These are phyloP conservation scores for Alca torda DNA, from an alignment of 2,797 vertebrate species.

Conservation along the genomic window DNA sequence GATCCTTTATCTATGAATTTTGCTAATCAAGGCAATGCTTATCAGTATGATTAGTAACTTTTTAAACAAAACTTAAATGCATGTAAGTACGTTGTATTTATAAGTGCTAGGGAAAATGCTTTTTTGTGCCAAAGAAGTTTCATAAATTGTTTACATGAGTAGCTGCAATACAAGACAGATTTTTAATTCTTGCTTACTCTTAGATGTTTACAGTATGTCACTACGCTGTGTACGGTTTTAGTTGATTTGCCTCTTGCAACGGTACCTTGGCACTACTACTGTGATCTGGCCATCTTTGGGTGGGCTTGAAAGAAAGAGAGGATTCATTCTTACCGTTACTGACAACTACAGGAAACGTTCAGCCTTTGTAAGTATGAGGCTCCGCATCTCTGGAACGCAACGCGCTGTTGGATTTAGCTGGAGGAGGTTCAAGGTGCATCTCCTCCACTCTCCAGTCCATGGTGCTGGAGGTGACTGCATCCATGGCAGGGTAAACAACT, in stretches of 20 bases:
- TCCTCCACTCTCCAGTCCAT: not conserved
- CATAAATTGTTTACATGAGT: conserved; percentile 69
- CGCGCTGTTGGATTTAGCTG: not conserved
- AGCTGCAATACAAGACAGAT: conserved; percentile 53
- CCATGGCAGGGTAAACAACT: not conserved
- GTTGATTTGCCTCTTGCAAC: conserved; percentile 34
- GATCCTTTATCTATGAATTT: conserved; percentile 54
- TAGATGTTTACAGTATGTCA: conserved; percentile 40
- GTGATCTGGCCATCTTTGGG: not conserved
- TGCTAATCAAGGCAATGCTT: conserved; percentile 53
- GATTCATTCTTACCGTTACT: not conserved
- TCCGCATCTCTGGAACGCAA: not conserved
- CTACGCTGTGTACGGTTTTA: not conserved
- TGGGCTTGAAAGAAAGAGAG: conserved; percentile 6
- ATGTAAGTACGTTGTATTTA: conserved; percentile 54
- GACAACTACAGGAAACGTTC: not conserved
- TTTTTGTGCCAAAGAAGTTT: conserved; percentile 77
- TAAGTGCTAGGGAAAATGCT: conserved; percentile 60
- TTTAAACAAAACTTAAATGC: conserved; percentile 47
- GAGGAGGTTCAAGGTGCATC: not conserved
- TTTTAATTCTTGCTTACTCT: conserved; percentile 51
- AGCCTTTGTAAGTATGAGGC: not conserved
- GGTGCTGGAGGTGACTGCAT: not conserved
- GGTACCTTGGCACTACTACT: conserved; percentile 34
- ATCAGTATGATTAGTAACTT: conserved; percentile 38